Conservation (phyloP, 2,113 vertebrate genomes). For the Spheniscus mendiculus region DNA sequence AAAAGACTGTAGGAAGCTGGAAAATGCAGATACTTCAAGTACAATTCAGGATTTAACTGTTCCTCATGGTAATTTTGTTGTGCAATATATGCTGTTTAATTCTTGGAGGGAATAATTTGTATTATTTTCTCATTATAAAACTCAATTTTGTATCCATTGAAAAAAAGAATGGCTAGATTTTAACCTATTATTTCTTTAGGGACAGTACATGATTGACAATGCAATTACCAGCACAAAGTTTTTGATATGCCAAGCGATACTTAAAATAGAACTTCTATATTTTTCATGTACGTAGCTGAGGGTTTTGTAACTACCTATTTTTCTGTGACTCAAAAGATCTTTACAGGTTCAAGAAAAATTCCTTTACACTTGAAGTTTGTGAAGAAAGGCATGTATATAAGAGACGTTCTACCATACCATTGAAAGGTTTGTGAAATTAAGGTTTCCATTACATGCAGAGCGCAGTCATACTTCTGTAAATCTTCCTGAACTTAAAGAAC, state of each 20-base stretch:
- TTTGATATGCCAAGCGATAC: constrained; percentile 76
- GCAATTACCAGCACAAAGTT: constrained; percentile 82
- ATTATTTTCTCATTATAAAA: constrained; percentile 30
- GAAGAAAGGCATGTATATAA: background rate
- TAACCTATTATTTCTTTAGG: constrained; percentile 50
- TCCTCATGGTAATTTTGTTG: background rate
- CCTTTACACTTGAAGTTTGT: background rate
- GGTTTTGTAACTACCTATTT: constrained; percentile 12
- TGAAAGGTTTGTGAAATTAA: background rate
- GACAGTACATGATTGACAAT: constrained; percentile 81
- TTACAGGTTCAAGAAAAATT: background rate
- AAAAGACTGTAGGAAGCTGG: background rate
- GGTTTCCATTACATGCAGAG: background rate
- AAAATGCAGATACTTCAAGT: constrained; percentile 1
- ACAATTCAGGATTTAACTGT: background rate
- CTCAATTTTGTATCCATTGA: background rate
- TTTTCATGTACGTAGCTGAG: constrained; percentile 47
- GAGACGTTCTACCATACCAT: background rate
- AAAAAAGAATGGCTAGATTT: constrained; percentile 14
- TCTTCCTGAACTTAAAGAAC: background rate
- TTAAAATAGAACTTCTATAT: constrained; percentile 82
- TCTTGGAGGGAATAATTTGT: background rate
- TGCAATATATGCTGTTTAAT: background rate
- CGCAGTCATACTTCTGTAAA: background rate
- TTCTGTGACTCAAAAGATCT: background rate